phyloP scores from a whole-genome alignment of 2,113 vertebrate genomes.

The Rattus norvegicus region DNA sequence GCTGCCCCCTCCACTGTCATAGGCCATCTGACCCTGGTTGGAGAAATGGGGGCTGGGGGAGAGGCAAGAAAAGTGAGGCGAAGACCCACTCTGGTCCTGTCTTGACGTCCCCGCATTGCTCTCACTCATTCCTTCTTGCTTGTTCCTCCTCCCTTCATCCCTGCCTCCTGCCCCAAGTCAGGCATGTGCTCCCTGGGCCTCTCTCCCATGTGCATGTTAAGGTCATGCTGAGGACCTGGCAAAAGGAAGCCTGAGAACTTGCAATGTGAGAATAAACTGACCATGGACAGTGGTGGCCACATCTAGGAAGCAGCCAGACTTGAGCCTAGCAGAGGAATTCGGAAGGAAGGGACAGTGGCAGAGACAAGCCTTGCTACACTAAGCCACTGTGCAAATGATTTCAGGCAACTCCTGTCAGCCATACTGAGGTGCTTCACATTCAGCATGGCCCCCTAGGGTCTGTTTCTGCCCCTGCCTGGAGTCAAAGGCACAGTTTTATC shows the following conservation, averaged over 20 bases:
- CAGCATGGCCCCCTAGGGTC: not conserved
- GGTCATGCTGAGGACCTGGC: conserved; percentile 18
- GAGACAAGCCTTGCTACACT: not conserved
- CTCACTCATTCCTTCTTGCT: conserved; percentile 64
- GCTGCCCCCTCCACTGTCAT: not conserved
- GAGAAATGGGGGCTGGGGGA: not conserved
- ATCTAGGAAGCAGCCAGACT: not conserved
- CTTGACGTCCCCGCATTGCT: not conserved
- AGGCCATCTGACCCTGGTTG: not conserved
- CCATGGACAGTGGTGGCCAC: not conserved
- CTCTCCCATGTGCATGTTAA: conserved; percentile 40
- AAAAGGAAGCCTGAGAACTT: not conserved
- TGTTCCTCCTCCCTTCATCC: conserved; percentile 56
- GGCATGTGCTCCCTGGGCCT: not conserved
- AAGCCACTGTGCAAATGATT: not conserved
- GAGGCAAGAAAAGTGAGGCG: no score
- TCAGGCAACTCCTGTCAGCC: not conserved
- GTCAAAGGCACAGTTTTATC: not conserved
- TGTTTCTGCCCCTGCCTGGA: not conserved
- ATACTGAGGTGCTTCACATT: not conserved
- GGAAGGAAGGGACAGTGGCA: not conserved
- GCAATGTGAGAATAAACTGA: not conserved
- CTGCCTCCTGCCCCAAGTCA: not conserved
- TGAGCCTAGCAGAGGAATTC: not conserved
- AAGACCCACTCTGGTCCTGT: not conserved